Evolutionary conservation across 2,888 invertebrate species (phyloP), one percentile per base, ranked within the genome.

Genomic region (Ommatoiulus sabulosus): DNA sequence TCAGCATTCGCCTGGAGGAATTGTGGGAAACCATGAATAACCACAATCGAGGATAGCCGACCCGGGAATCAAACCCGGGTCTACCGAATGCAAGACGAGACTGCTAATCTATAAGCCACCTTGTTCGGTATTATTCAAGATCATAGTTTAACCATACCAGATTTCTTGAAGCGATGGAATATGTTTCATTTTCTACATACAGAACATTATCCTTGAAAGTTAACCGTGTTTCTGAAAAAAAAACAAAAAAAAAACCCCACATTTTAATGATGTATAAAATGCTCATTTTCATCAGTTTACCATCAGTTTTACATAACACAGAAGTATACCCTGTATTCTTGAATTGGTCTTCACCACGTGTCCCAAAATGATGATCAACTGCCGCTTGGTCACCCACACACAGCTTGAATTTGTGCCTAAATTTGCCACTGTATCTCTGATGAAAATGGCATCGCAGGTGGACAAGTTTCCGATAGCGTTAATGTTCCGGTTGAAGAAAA

Each of bases 331-430:
- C n/a, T 17, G 1, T 15, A 0, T 5, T 17, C n/a, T 24, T 3
- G 84, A 15, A 12, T 43, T 24, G 3, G 84, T 3, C 15, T 24
- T 48, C 12, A 43, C 4, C 4, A 15, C 17, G 10, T 20, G 44
- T 12, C 88, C 80, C 17, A 89, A 17, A 8, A 2, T 87, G 63
- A 84, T 63, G 80, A 89, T n/a, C 89, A 89, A 90, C 90, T 91
- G 91, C 12, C 89, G 89, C 88, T 91, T 91, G 44, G 91, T 90
- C 7, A 91, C 90, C 91, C 91, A 91, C n/a, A 89, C 84, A 89
- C 91, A 91, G 20, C 44, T 89, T 20, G 89, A 89, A 86, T 90
- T 89, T 84, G 89, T 88, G n/a, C 90, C 90, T 43, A 91, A 86
- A 52, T 88, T 87, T 24, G 80, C 85, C 12, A 90, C 87, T 20